phyloP scores from a whole-genome alignment of 2,888 invertebrate genomes.

The Podabrus alpinus region DNA sequence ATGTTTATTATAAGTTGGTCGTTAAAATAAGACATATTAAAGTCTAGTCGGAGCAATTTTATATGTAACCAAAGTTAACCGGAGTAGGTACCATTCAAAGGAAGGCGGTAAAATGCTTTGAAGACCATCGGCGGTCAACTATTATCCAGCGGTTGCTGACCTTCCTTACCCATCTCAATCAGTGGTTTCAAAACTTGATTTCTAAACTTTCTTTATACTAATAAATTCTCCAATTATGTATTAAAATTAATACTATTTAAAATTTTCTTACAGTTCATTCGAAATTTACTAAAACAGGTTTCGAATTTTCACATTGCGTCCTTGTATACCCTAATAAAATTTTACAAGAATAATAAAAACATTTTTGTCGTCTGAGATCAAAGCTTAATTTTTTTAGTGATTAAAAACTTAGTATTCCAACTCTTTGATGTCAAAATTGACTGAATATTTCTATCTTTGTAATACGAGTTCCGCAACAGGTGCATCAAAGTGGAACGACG shows the following conservation, averaged over 20 bases:
- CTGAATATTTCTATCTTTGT: slow-evolving; percentile 29
- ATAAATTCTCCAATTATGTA: neutral
- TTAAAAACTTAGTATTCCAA: slow-evolving; percentile 24
- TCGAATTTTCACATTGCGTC: neutral
- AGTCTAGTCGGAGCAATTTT: slow-evolving; percentile 18
- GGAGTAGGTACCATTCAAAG: slow-evolving; percentile 32
- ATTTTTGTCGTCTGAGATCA: slow-evolving; percentile 28
- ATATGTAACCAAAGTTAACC: slow-evolving; percentile 24
- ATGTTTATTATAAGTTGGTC: neutral
- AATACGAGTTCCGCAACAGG: slow-evolving; percentile 28
- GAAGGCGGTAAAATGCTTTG: slow-evolving; percentile 36
- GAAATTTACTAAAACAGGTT: neutral
- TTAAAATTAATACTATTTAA: neutral
- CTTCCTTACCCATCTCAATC: slow-evolving; percentile 33
- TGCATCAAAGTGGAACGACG: slow-evolving; percentile 21
- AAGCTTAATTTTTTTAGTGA: slow-evolving; percentile 26
- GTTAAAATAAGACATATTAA: neutral
- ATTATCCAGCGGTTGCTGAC: slow-evolving; percentile 37
- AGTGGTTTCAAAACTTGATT: slow-evolving; percentile 28
- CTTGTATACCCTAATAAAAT: neutral
- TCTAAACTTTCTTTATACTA: neutral
- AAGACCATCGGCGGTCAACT: slow-evolving; percentile 35
- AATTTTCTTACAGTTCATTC: neutral
- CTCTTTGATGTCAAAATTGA: slow-evolving; percentile 28
- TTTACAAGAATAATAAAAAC: slow-evolving; percentile 12